Evolutionary conservation across 1,140 invertebrate genomes (phyloP).

Genomic region (Stenopsyche tienmushanensis): DNA sequence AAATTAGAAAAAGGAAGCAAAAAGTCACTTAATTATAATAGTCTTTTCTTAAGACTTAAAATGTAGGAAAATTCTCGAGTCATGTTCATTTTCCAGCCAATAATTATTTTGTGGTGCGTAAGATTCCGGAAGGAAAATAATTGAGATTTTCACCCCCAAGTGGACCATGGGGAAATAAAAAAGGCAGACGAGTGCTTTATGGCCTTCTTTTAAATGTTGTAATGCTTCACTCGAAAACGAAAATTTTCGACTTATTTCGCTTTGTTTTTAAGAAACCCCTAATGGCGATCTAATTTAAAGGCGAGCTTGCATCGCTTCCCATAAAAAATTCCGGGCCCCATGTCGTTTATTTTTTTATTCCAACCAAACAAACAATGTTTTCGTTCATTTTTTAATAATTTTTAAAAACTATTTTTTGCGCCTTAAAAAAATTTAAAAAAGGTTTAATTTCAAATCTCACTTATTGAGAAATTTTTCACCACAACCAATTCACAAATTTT

Average conservation of each 20-base stretch:
- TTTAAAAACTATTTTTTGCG: too few species aligned
- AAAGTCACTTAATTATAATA: constrained; percentile 45
- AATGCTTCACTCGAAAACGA: neutral
- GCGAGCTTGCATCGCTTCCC: too few species aligned
- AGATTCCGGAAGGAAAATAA: constrained; percentile 48
- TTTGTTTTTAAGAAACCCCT: too few species aligned
- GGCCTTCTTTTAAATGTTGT: constrained; percentile 9
- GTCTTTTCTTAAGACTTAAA: constrained; percentile 39
- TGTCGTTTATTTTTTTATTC: too few species aligned
- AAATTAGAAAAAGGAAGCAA: constrained; percentile 58
- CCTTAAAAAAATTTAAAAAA: too few species aligned
- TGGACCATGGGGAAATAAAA: constrained; percentile 39
- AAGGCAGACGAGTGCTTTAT: constrained; percentile 30
- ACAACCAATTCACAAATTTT: too few species aligned
- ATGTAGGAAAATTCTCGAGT: constrained; percentile 39
- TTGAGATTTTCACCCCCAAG: constrained; percentile 39
- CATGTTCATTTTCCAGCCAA: constrained; percentile 55
- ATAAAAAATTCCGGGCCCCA: too few species aligned
- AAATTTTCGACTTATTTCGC: constrained; percentile 21
- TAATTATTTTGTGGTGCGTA: constrained; percentile 59
- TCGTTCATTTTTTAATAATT: too few species aligned
- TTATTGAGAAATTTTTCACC: too few species aligned
- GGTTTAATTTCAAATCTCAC: too few species aligned
- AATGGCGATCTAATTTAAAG: too few species aligned
- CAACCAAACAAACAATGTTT: too few species aligned